phyloP scores from a whole-genome alignment of 2,888 invertebrate species.

The Trachelus troglodyta region DNA sequence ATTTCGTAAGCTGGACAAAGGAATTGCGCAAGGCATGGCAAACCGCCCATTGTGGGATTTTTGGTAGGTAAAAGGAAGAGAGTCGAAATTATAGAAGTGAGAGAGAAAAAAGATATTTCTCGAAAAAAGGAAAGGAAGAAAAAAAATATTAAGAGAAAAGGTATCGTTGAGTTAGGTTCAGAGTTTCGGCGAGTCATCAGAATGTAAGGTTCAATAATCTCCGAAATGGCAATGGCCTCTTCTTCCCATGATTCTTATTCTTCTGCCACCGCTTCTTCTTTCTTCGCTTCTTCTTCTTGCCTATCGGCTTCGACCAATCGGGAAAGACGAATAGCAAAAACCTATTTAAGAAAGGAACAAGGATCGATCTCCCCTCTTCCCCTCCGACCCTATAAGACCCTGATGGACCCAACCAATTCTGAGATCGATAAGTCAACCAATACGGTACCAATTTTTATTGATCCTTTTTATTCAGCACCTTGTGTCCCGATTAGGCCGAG shows the following conservation, averaged over 20 bases:
- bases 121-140: background rate
- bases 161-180: slow-evolving; percentile 36
- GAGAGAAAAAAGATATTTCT: background rate
- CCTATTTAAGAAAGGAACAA: background rate
- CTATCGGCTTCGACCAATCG: background rate
- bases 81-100: background rate
- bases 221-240: slow-evolving; percentile 34
- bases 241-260: background rate
- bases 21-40: background rate
- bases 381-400: background rate
- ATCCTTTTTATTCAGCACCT: background rate
- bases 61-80: background rate
- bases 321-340: background rate
- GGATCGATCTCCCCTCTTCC: background rate
- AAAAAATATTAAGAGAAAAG: slow-evolving; percentile 17
- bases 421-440: background rate
- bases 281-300: background rate
- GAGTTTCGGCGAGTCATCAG: slow-evolving; percentile 37
- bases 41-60: background rate
- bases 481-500: background rate
- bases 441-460: background rate
- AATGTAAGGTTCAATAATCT: slow-evolving; percentile 45
- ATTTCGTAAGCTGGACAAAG: background rate
- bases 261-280: background rate
- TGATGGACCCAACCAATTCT: background rate